Evolutionary conservation across 2,888 invertebrate genomes (phyloP).

Genomic region (Actias luna): DNA sequence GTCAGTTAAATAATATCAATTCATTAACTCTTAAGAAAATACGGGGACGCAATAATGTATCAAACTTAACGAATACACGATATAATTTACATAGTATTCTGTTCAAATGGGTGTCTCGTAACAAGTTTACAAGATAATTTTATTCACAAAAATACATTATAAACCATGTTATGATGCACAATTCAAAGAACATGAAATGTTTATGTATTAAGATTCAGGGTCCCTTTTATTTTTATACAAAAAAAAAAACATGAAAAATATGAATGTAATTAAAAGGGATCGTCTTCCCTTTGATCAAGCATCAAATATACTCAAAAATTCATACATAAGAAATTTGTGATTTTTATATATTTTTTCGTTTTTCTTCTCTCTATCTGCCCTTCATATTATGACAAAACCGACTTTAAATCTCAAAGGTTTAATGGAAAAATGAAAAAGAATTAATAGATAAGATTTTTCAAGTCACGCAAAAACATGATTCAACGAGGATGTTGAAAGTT

Average conservation of each 20-base stretch:
- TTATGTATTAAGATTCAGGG: background rate
- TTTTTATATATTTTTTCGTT: background rate
- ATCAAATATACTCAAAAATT: background rate
- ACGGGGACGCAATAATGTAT: background rate
- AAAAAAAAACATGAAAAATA: background rate
- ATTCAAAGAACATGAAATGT: background rate
- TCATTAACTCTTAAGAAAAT: background rate
- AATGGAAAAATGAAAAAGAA: background rate
- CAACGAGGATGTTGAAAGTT: no score
- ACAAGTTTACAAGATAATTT: background rate
- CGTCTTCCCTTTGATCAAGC: background rate
- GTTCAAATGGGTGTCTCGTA: background rate
- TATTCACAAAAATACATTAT: background rate
- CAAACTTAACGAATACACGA: background rate
- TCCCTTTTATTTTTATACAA: background rate
- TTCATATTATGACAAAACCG: background rate
- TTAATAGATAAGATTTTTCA: no score
- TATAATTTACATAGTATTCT: background rate
- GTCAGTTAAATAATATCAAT: background rate
- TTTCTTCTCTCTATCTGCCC: background rate
- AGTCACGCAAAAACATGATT: no score
- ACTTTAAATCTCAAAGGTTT: background rate
- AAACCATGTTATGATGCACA: background rate
- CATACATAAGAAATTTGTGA: background rate
- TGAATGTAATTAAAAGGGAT: background rate